Evolutionary conservation across 2,113 vertebrate genomes (phyloP).

Genomic region (Panthera tigris): DNA sequence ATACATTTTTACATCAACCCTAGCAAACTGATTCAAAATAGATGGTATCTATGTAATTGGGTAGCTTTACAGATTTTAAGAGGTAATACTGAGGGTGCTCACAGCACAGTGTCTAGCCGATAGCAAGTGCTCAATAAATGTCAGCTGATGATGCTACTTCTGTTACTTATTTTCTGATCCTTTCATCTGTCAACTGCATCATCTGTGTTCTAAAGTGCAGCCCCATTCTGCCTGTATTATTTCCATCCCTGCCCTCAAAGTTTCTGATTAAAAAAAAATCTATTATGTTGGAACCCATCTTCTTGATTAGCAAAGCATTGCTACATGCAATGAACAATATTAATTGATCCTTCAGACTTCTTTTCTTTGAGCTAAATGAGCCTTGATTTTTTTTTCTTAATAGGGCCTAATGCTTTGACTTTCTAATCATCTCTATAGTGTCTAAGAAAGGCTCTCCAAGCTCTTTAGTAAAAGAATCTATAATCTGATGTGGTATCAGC

Average conservation of each 20-base stretch:
- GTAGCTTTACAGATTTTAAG: not conserved
- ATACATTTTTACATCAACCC: not conserved
- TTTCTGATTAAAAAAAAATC: not conserved
- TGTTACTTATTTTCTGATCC: not conserved
- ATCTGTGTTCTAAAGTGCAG: not conserved
- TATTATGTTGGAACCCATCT: not conserved
- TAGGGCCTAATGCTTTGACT: not conserved
- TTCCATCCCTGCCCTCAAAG: not conserved
- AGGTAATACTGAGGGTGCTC: not conserved
- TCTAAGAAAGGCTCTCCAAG: not conserved
- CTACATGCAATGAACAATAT: slow-evolving; percentile 18
- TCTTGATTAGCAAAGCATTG: not conserved
- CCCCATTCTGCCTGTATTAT: not conserved
- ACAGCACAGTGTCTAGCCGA: not conserved
- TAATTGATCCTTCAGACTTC: slow-evolving; percentile 11
- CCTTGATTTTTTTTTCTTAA: slow-evolving; percentile 42
- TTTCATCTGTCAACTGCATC: not conserved
- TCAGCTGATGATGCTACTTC: not conserved
- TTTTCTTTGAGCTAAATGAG: slow-evolving; percentile 51
- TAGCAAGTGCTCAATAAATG: not conserved
- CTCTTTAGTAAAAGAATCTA: slow-evolving; percentile 13
- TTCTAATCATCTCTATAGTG: not conserved
- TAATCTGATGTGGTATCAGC: not conserved
- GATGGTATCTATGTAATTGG: not conserved
- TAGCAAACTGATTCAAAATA: not conserved